A percentile compares a stretch with the other conserved stretches of the same genome.
phyloP scores from a whole-genome alignment of 2,888 invertebrate species.

The Camptogramma bilineatum region DNA sequence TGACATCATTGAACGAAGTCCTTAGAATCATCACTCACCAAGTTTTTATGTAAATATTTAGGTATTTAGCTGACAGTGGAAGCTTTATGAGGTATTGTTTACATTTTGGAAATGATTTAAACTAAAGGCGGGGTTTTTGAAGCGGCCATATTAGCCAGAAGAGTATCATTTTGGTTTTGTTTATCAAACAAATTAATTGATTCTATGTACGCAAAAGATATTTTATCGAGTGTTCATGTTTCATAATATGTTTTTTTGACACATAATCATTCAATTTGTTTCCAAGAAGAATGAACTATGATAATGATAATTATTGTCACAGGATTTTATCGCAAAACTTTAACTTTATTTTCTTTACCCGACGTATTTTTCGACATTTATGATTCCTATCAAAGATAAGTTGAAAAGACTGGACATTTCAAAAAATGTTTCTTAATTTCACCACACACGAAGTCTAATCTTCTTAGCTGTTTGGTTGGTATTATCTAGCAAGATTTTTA shows the following conservation, averaged over 20 bases:
- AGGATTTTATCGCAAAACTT: too few species aligned
- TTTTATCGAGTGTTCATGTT: background rate
- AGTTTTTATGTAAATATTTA: conserved; percentile 36
- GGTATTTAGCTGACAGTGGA: conserved; percentile 24
- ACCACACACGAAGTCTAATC: conserved; percentile 50
- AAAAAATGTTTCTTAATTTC: conserved; percentile 40
- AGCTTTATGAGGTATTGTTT: conserved; percentile 35
- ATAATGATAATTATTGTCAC: too few species aligned
- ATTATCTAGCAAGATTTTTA: conserved; percentile 32
- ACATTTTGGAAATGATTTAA: conserved; percentile 24
- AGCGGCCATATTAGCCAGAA: conserved; percentile 8
- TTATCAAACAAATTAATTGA: background rate
- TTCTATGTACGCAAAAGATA: background rate
- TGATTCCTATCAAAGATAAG: conserved; percentile 33
- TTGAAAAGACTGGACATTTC: conserved; percentile 37
- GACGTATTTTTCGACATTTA: too few species aligned
- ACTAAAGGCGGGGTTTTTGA: conserved; percentile 24
- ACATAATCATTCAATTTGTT: too few species aligned
- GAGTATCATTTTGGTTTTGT: background rate
- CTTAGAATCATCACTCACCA: conserved; percentile 30
- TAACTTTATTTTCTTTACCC: too few species aligned
- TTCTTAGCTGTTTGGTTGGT: conserved; percentile 39
- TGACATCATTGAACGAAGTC: conserved; percentile 34
- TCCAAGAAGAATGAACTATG: too few species aligned
- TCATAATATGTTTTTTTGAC: background rate